Evolutionary conservation across 2,113 vertebrate genomes (phyloP).

Genomic region (Delphinapterus leucas): DNA sequence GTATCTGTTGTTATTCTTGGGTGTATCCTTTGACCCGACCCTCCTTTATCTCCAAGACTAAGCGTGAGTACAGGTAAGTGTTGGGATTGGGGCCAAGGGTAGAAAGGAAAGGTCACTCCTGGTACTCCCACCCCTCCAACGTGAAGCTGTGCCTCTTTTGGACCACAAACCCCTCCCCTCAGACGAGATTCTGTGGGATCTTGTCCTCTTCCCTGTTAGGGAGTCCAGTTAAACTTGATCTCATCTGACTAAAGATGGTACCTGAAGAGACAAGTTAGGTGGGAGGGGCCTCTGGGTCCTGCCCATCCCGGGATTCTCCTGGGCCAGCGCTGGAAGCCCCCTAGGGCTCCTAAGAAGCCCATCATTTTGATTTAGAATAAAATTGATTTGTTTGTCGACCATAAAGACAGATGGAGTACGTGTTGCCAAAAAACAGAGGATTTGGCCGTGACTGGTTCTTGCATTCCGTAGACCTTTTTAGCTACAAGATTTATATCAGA

Average conservation of each 20-base stretch:
- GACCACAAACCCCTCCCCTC: background rate
- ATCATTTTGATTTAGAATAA: slow-evolving; percentile 57
- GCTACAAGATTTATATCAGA: slow-evolving; percentile 57
- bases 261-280: background rate
- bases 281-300: background rate
- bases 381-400: slow-evolving; percentile 57
- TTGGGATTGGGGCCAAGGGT: background rate
- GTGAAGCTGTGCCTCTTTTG: background rate
- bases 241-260: background rate
- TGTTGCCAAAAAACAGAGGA: slow-evolving; percentile 50
- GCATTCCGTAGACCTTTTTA: background rate
- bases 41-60: background rate
- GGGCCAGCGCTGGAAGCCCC: background rate
- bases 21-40: too few relatives aligned
- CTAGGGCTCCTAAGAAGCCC: background rate
- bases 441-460: slow-evolving; percentile 16
- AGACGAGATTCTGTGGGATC: background rate
- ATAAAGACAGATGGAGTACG: slow-evolving; percentile 36
- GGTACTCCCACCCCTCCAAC: fast-evolving
- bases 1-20: background rate
- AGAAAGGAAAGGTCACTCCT: background rate
- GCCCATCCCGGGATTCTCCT: background rate
- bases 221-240: background rate
- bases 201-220: background rate
- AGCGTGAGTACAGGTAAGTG: background rate